Evolutionary conservation across 2,888 invertebrate genomes (phyloP).

Genomic region (Nipponacmea schrenckii): DNA sequence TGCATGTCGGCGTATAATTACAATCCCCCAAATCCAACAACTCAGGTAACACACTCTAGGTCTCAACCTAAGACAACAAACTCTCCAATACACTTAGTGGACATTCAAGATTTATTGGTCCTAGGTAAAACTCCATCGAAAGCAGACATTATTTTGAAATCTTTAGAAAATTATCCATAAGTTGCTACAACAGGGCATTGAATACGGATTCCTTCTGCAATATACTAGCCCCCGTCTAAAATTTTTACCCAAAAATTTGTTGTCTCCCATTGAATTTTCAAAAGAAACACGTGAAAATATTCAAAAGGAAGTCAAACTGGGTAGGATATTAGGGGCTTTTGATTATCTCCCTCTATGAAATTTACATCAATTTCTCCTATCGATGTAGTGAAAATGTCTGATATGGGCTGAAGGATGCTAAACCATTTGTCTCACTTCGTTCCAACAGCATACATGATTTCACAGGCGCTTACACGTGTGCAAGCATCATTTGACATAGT

Average conservation of each 20-base stretch:
- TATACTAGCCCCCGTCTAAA: background rate
- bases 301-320: background rate
- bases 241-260: background rate
- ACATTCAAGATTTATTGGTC: background rate
- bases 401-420: too few relatives aligned
- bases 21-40: too few relatives aligned
- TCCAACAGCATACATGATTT: background rate
- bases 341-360: background rate
- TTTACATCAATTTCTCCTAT: too few relatives aligned
- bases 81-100: too few relatives aligned
- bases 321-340: background rate
- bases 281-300: background rate
- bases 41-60: too few relatives aligned
- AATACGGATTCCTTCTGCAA: background rate
- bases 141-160: background rate
- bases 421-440: too few relatives aligned
- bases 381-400: background rate
- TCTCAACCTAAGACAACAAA: too few relatives aligned
- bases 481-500: background rate
- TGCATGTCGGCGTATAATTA: too few relatives aligned
- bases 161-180: background rate
- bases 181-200: background rate
- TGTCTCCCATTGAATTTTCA: background rate
- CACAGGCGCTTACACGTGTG: background rate
- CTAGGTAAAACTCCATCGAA: background rate